Base-by-base conservation (phyloP, 2,888 invertebrate species). In the Tachina grossa region DNA sequence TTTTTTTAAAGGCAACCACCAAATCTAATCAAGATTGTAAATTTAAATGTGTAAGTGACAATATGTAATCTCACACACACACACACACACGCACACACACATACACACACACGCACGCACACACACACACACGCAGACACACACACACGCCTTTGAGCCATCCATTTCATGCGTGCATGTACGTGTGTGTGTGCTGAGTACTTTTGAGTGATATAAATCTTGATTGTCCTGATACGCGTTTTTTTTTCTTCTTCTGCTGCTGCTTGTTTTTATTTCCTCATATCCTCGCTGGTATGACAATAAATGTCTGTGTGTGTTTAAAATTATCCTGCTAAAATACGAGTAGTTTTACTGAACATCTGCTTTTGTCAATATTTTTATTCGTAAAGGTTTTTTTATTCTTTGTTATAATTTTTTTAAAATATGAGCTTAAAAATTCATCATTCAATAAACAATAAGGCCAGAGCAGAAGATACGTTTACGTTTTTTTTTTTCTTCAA, bases 131-230 rank as follows among this genome's bases (percentile, higher is more conserved):
- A 74, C 31, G 43, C 16, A 16, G 39, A 31, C 77, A 47, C 45
- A 31, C 77, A 47, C 41, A 57, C 71, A 47, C 55, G 53, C 39
- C 14, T 69, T 16, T 61, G 51, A 1, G 1, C 6, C 16, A 65
- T 13, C 5, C 31, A 31, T 31, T 31, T 1, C 0, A 39, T 10
- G 39, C 14, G 10, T 39, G 1, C 16, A 66, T 31, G 1, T n/a
- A 47, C 59, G 4, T 4, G 41, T 6, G 45, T 19, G 39, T 51
- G 14, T 41, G 13, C 13, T 55, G 45, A 53, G 41, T 22, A 65
- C 66, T 49, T 66, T 49, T 49, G 31, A 76, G 11, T 87, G 83
- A 87, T 88, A 78, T 88, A 84, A 84, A 88, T 88, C 89, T 87
- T 81, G 84, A 69, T 84, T 76, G 78, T 83, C 78, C 71, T 76